Evolutionary conservation across 2,888 invertebrate genomes (phyloP), one percentile per base, ranked within the genome.

Genomic region (Eledona agricola): DNA sequence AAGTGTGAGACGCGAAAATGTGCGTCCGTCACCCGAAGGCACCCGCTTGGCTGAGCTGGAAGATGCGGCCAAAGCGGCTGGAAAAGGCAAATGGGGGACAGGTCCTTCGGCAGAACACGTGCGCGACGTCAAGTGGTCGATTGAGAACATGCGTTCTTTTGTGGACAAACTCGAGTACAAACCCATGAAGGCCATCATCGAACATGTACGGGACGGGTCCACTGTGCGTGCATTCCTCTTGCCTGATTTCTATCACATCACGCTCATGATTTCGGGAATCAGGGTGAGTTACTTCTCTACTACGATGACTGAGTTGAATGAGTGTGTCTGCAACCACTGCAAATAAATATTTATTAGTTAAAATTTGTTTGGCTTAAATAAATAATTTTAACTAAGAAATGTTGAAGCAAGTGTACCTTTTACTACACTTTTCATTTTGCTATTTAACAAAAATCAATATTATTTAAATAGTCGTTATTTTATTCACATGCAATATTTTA

Each of bases 151-250:
- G 67, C 80, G 87, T 38, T 83, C 83, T 37, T 85, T 88, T 78
- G 90, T 97, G 2, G 95, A 96, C 67, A 89, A 92, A 68, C 85
- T 86, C 59, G 88, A 88, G 56, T 88, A 89, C 20, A 90, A 94
- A 71, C 94, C 93, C 0, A 80, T 97, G 2, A 90, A 88, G 76
- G 96, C 97, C 29, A 86, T 99, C 49, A 90, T 99, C 64, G 99
- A 99, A 74, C 95, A 96, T 80, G 97, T 99, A 0, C 85, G 96
- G 47, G 98, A 99, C 78, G 98, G 98, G 0, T 96, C 96, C 17
- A 98, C 98, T 1, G 87, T 97, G 6, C 84, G 97, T 59, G 90
- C 93, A 1, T 91, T 96, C 69, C 80, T 99, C 5, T 77, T 97
- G 47, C 96, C 97, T 1, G 91, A 90, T 52, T 95, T 87, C 76